Conservation (phyloP, 2,113 vertebrate species). For the Scytalopus superciliaris region DNA sequence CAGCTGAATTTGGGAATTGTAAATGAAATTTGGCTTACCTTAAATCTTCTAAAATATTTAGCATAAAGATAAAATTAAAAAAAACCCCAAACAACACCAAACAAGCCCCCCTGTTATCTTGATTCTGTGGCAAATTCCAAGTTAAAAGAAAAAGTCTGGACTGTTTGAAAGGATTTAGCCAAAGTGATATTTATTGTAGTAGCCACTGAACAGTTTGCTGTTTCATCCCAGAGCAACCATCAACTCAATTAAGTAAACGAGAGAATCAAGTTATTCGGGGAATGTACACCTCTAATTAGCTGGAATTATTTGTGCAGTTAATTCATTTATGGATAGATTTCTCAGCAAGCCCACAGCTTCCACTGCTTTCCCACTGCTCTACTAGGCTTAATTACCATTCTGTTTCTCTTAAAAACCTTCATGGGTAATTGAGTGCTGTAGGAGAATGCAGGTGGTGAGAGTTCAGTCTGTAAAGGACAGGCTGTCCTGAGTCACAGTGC, state of each 20-base stretch:
- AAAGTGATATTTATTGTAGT: neutral
- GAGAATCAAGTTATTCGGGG: conserved; percentile 14
- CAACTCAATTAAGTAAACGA: conserved; percentile 41
- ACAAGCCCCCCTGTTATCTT: neutral
- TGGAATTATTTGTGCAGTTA: conserved; percentile 52
- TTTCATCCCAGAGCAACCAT: conserved; percentile 9
- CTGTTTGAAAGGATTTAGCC: neutral
- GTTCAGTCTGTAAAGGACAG: neutral
- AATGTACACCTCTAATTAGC: conserved; percentile 52
- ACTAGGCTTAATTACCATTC: conserved; percentile 30
- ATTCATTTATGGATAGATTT: conserved; percentile 51
- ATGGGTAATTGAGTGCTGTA: neutral
- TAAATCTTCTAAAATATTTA: neutral
- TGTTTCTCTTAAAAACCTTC: conserved; percentile 38
- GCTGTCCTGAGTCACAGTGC: neutral
- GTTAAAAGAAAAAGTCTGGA: neutral
- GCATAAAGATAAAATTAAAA: neutral
- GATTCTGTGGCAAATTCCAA: neutral
- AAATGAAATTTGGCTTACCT: neutral
- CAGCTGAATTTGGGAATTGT: neutral
- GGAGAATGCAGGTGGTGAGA: neutral
- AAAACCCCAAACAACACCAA: neutral
- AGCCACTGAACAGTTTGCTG: neutral
- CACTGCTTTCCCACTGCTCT: neutral
- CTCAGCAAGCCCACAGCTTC: conserved; percentile 29